These are phyloP conservation scores for Catajapyx aquilonaris DNA, from an alignment of 1,140 invertebrate genomes.

Conservation along the genomic window DNA sequence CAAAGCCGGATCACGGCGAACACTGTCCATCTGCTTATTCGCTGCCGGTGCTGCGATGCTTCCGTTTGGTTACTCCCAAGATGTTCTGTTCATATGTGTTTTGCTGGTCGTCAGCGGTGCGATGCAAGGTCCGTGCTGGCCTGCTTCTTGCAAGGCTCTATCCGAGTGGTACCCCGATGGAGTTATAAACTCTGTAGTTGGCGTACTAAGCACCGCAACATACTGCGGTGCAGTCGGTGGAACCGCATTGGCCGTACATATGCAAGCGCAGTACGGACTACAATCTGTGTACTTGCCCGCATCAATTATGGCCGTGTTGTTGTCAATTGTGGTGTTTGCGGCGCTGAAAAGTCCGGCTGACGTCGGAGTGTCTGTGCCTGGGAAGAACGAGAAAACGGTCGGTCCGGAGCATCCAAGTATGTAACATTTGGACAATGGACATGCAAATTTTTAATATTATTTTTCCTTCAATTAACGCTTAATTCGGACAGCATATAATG, in stretches of 20 bases:
- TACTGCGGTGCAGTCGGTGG: constrained; percentile 28
- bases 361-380: constrained; percentile 18
- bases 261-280: constrained; percentile 25
- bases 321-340: constrained; percentile 20
- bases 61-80: constrained; percentile 23
- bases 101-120: constrained; percentile 26
- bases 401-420: too few species aligned
- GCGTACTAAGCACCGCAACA: constrained; percentile 27
- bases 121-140: constrained; percentile 27
- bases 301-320: constrained; percentile 19
- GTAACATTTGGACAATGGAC: too few species aligned
- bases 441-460: too few species aligned
- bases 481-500: constrained; percentile 1
- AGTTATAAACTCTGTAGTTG: constrained; percentile 24
- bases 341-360: constrained; percentile 21
- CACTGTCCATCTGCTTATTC: constrained; percentile 22
- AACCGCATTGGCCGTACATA: constrained; percentile 25
- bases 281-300: constrained; percentile 21
- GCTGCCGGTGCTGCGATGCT: constrained; percentile 25
- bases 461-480: constrained; percentile 11
- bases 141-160: constrained; percentile 23
- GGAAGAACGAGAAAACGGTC: too few species aligned
- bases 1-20: constrained; percentile 23
- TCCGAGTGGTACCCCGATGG: constrained; percentile 25
- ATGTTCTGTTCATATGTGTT: constrained; percentile 18